phyloP scores from a whole-genome alignment of 2,113 vertebrate genomes.

The Microtus pennsylvanicus region DNA sequence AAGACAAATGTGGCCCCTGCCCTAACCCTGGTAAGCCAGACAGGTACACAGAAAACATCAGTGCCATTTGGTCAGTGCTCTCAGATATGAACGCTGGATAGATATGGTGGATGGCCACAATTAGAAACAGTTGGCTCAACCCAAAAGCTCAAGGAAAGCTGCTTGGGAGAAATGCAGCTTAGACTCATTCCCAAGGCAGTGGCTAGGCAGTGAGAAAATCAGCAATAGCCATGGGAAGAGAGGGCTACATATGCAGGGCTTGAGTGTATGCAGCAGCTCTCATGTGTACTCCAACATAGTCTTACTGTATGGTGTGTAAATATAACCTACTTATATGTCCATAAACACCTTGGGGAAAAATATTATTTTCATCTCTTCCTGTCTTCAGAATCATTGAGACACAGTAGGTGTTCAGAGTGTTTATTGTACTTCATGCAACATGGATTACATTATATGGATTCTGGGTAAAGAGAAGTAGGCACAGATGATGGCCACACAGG shows the following conservation, averaged over 20 bases:
- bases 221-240: neutral
- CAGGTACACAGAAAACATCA: neutral
- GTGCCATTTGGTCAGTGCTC: neutral
- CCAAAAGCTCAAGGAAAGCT: neutral
- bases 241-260: neutral
- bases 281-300: neutral
- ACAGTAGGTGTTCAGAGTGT: neutral
- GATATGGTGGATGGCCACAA: neutral
- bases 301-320: neutral
- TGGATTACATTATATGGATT: neutral
- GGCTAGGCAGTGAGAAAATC: too few species aligned
- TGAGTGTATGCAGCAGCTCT: accelerated
- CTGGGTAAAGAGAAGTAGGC: neutral
- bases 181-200: neutral
- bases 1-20: too few species aligned
- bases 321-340: neutral
- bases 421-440: neutral
- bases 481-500: accelerated
- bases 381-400: neutral
- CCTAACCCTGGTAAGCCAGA: neutral
- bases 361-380: neutral
- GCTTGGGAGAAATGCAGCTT: neutral
- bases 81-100: neutral
- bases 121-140: neutral
- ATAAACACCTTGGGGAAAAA: neutral